Evolutionary conservation across 2,888 invertebrate genomes (phyloP), one percentile per base, ranked within the genome.

Genomic region (Vesta saturnalis): DNA sequence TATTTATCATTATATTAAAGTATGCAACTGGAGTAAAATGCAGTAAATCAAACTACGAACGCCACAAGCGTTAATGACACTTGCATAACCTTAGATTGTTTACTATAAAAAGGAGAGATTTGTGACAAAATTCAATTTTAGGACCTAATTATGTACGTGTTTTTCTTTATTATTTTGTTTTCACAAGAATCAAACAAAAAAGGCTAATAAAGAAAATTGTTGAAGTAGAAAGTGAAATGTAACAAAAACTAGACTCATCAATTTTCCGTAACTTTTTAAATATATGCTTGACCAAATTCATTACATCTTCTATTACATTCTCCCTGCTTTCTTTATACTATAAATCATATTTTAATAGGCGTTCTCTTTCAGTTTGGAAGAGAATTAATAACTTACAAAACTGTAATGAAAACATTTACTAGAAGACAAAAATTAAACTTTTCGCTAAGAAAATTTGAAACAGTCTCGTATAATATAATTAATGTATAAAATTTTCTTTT

Each of bases 51-150:
- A 2, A 39, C n/a, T 39, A 6, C 39, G 8, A 39, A 39, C 8
- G 8, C 1, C 8, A 8, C n/a, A n/a, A n/a, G 30, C 12, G 39
- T 39, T 39, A 39, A 39, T 39, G n/a, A 39, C 8, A n/a, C n/a
- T 39, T 39, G 39, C 1, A n/a, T n/a, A 39, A n/a, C 39, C n/a
- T 10, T 39, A 39, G n/a, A 39, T 39, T 39, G 39, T 39, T 39
- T 39, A 2, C 39, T 39, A 39, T 39, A 39, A 39, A 39, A 39
- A 39, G n/a, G 12, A n/a, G n/a, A 8, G 12, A 39, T 10, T 39
- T 39, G 39, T 39, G n/a, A 39, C n/a, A 39, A n/a, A 39, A 39
- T n/a, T 39, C 39, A 39, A 39, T 39, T 39, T n/a, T 39, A 39
- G n/a, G 39, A n/a, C 39, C 39, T n/a, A 39, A 39, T 39, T 39